These are phyloP conservation scores for Himalopsyche anomala DNA, from an alignment of 2,888 invertebrate genomes.

Conservation along the genomic window DNA sequence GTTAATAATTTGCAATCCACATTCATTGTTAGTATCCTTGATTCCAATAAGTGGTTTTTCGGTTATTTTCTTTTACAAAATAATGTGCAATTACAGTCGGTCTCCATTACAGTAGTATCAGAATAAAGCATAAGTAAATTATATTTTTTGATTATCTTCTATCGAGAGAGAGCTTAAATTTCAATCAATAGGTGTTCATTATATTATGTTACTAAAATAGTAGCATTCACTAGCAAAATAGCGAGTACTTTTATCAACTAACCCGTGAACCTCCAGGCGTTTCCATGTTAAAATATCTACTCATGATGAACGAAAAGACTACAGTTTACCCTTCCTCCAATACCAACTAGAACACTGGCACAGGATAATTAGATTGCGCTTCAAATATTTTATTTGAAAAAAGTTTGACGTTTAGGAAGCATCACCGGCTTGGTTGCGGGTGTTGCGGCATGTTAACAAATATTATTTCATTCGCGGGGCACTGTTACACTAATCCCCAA, in stretches of 20 bases:
- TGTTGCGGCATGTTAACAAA: background rate
- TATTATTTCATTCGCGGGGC: background rate
- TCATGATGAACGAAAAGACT: background rate
- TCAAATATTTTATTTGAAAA: background rate
- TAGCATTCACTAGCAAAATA: too few relatives aligned
- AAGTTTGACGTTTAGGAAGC: constrained; percentile 19
- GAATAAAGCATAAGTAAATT: too few relatives aligned
- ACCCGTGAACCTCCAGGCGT: background rate
- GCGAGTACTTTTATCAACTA: background rate
- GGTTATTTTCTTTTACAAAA: too few relatives aligned
- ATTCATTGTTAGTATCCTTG: too few relatives aligned
- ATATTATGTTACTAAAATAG: too few relatives aligned
- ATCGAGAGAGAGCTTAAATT: too few relatives aligned
- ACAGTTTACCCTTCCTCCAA: background rate
- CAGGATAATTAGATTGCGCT: background rate
- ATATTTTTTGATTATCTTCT: too few relatives aligned
- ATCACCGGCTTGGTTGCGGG: background rate
- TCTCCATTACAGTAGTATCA: too few relatives aligned
- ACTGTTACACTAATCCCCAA: background rate
- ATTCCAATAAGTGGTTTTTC: too few relatives aligned
- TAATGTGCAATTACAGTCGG: too few relatives aligned
- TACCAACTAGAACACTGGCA: background rate
- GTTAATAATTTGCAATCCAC: too few relatives aligned
- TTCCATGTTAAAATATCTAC: background rate
- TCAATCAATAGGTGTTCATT: too few relatives aligned